Percentiles rank a stretch among this genome's conserved stretches.
phyloP scores from a whole-genome alignment of 2,113 vertebrate species.

The Telmatochromis sp. region DNA sequence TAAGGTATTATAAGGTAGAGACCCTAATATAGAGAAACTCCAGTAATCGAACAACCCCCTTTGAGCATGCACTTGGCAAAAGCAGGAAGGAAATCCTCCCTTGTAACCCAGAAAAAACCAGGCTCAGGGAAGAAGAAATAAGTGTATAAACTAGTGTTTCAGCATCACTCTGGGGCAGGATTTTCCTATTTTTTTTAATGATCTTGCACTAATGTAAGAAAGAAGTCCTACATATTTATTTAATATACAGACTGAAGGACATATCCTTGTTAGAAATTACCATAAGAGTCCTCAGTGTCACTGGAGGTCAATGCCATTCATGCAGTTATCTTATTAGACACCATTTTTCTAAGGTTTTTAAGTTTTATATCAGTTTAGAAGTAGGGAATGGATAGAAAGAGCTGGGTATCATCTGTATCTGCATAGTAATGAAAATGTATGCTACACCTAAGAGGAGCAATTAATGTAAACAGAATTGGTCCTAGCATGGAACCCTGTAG shows the following conservation, averaged over 20 bases:
- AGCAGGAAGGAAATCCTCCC: background rate
- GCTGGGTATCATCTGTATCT: background rate
- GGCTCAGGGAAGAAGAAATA: background rate
- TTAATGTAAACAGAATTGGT: background rate
- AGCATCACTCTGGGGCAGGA: background rate
- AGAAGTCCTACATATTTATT: background rate
- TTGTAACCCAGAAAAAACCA: background rate
- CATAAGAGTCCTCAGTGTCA: background rate
- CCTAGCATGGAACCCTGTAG: background rate
- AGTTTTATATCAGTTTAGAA: background rate
- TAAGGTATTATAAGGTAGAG: background rate
- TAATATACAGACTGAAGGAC: background rate
- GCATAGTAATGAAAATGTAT: background rate
- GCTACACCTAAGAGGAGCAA: background rate
- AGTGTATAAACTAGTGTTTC: background rate
- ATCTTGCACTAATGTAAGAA: background rate
- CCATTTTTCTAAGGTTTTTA: background rate
- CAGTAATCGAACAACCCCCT: background rate
- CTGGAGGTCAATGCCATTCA: background rate
- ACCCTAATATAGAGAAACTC: background rate
- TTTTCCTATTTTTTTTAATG: background rate
- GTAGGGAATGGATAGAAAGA: background rate
- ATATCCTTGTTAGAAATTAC: background rate
- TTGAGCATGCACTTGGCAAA: background rate
- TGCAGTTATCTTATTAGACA: background rate